These are phyloP conservation scores for Riparia riparia DNA, from an alignment of 2,113 vertebrate genomes.

Conservation along the genomic window DNA sequence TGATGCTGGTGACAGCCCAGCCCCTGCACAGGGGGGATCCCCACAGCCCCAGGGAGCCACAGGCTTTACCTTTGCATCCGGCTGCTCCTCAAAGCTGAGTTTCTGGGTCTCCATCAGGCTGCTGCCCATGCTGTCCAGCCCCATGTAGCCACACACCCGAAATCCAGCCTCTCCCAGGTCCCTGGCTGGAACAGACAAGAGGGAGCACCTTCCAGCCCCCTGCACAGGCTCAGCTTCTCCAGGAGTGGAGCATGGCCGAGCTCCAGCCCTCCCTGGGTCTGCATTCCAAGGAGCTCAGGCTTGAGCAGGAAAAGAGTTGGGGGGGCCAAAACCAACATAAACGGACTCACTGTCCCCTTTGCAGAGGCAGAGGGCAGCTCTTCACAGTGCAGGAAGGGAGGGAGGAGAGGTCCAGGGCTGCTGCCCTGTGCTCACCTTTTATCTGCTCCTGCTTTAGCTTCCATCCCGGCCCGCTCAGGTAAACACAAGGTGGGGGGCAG, in stretches of 20 bases:
- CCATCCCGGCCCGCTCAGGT: constrained; percentile 89
- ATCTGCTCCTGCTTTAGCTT: constrained; percentile 84
- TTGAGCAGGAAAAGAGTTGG: not conserved
- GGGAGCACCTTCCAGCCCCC: not conserved
- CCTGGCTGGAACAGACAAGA: constrained; percentile 63
- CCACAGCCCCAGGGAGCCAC: not conserved
- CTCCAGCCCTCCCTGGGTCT: not conserved
- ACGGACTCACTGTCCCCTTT: not conserved
- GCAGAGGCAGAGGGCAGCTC: not conserved
- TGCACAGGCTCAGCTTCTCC: not conserved
- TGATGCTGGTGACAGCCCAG: not conserved
- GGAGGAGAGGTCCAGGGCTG: not conserved
- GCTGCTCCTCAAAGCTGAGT: constrained; percentile 88
- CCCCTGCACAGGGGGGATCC: fast-evolving
- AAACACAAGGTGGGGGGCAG: constrained; percentile 95
- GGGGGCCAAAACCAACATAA: not conserved
- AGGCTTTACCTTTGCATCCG: constrained; percentile 78
- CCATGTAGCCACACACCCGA: constrained; percentile 88
- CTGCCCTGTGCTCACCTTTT: constrained; percentile 76
- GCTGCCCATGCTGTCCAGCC: constrained; percentile 86
- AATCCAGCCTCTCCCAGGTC: constrained; percentile 76
- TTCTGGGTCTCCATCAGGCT: constrained; percentile 86
- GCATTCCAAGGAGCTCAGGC: not conserved
- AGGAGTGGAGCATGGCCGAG: fast-evolving
- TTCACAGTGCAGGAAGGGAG: fast-evolving